These are phyloP conservation scores for Psammodynastes pulverulentus DNA, from an alignment of 2,113 vertebrate genomes.

Conservation along the genomic window DNA sequence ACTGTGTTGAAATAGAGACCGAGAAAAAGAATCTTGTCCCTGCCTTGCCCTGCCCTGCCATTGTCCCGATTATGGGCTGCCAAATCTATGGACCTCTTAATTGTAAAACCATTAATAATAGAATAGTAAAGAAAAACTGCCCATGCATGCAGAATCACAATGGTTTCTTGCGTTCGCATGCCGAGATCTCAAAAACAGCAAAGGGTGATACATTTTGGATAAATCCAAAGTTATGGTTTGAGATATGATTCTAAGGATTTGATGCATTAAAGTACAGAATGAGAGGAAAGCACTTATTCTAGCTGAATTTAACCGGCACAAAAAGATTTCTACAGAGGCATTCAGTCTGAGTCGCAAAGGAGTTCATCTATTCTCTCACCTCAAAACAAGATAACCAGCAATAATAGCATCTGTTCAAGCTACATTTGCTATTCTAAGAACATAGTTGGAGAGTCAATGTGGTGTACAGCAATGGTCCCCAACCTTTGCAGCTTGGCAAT, in stretches of 20 bases:
- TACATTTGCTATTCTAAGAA: not conserved
- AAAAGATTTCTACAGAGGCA: not conserved
- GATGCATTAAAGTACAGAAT: not conserved
- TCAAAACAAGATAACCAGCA: not conserved
- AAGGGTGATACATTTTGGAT: not conserved
- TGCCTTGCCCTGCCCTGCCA: not conserved
- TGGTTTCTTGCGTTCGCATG: not conserved
- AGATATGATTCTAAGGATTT: not conserved
- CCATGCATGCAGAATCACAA: not conserved
- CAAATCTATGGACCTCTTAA: not conserved
- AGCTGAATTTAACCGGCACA: not conserved
- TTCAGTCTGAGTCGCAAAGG: not conserved
- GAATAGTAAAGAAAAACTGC: not conserved
- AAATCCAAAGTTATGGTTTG: not conserved
- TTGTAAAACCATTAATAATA: not conserved
- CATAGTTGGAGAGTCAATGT: not conserved
- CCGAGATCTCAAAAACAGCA: too few species aligned
- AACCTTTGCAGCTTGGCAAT: not conserved
- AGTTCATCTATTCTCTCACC: not conserved
- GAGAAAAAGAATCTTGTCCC: constrained; percentile 1
- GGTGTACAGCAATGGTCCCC: not conserved
- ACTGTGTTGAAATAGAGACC: constrained; percentile 48
- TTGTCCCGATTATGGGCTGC: not conserved
- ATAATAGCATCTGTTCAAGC: not conserved
- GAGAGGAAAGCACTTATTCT: not conserved